Base-by-base conservation (phyloP, 2,113 vertebrate species). In the Athene cunicularia region DNA sequence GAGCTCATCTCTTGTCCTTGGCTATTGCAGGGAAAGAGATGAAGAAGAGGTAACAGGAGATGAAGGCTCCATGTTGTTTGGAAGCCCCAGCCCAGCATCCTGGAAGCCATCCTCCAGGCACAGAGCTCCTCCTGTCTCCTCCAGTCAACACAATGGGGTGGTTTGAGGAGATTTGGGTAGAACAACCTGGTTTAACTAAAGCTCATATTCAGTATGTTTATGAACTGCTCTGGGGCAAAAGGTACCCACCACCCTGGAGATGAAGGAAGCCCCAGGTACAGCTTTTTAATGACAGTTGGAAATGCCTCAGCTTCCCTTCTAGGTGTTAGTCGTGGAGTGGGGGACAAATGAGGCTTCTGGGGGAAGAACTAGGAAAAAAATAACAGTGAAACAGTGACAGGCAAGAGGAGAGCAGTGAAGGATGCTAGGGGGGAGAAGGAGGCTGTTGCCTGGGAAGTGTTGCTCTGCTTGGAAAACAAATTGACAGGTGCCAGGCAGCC, bases 321-420 rank as follows among this genome's bases (percentile, higher is more conserved):
- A 21, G 32, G 30, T 30, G 43, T 22, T 56, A 45, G 14, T 35
- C 5, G 0, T 3, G 14, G 32, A 0, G 0, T 23, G 33, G 33
- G n/a, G 33, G 17, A 21, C 32, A 45, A 37, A 32, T 11, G 43
- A 59, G 56, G 12, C 37, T 71, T 33, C 27, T 16, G 20, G 37
- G 9, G 27, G 14, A 43, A 85, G 41, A 80, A 8, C 19, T 8
- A 63, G 55, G 33, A 11, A 11, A n/a, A 56, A 75, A 85, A 37
- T 12, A 37, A 45, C 32, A 33, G 23, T n/a, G 27, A 41, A 37
- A 45, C 32, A 33, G 23, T n/a, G 27, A 41, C 14, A 7, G 22
- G 32, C 39, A 17, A 8, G 37, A 20, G 20, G 62, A 68, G 62
- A 86, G 55, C 39, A n/a, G n/a, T 3, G n/a, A 23, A 21, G 9